phyloP scores from a whole-genome alignment of 2,888 invertebrate genomes.

The Cataglyphis cursor region DNA sequence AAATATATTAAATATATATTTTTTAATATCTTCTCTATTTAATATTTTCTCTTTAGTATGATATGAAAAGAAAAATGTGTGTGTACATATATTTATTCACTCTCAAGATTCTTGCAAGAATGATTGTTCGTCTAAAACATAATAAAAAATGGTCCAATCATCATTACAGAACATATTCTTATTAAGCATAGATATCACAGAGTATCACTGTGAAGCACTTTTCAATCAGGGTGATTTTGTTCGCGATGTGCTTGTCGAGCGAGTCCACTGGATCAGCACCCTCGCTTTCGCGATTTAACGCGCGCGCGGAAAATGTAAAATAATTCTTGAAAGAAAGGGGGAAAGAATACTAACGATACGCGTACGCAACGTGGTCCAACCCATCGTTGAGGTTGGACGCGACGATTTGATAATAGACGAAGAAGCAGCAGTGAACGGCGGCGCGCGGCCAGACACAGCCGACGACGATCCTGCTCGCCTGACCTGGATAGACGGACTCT shows the following conservation, averaged over 20 bases:
- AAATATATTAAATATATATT: not conserved
- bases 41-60: not conserved
- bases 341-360: conserved; percentile 88
- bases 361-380: conserved; percentile 88
- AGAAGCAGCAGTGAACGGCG: conserved; percentile 36
- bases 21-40: not conserved
- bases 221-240: conserved; percentile 23
- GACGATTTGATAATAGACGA: conserved; percentile 66
- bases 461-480: conserved; percentile 75
- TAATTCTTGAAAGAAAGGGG: not conserved
- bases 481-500: conserved; percentile 80
- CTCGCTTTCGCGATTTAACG: not conserved
- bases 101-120: not conserved
- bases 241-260: conserved; percentile 26
- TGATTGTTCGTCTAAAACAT: not conserved
- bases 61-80: not conserved
- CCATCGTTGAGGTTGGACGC: conserved; percentile 84
- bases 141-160: not conserved
- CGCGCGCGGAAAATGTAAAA: not conserved
- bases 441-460: conserved; percentile 47
- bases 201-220: conserved; percentile 30
- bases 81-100: not conserved
- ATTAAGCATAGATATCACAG: conserved; percentile 1
- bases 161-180: not conserved
- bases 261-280: conserved; percentile 50